A percentile compares a stretch with the other conserved stretches of the same genome.
Evolutionary conservation across 2,888 invertebrate genomes (phyloP).

Genomic region (Branchellion lobata): DNA sequence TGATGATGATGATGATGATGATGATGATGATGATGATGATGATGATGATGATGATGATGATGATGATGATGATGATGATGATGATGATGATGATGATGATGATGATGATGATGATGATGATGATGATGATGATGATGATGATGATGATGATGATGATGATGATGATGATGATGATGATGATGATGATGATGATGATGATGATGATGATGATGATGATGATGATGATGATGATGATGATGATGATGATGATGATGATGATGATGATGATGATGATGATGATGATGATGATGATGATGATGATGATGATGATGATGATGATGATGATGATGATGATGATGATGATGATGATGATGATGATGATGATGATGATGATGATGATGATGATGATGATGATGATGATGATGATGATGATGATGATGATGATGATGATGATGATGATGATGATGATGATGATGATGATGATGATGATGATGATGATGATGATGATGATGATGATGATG

Average conservation of each 20-base stretch:
- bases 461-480: slow-evolving; percentile 42
- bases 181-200: slow-evolving; percentile 42
- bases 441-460: slow-evolving; percentile 41
- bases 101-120: slow-evolving; percentile 42
- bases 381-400: slow-evolving; percentile 43
- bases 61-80: slow-evolving; percentile 42
- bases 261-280: slow-evolving; percentile 43
- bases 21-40: slow-evolving; percentile 43
- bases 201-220: slow-evolving; percentile 41
- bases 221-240: slow-evolving; percentile 42
- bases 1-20: slow-evolving; percentile 43
- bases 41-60: slow-evolving; percentile 42
- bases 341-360: slow-evolving; percentile 42
- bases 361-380: slow-evolving; percentile 43
- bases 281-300: slow-evolving; percentile 42
- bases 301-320: slow-evolving; percentile 42
- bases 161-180: slow-evolving; percentile 42
- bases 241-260: slow-evolving; percentile 43
- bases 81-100: slow-evolving; percentile 41
- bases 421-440: slow-evolving; percentile 42
- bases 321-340: slow-evolving; percentile 41
- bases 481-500: slow-evolving; percentile 43
- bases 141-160: slow-evolving; percentile 43
- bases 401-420: slow-evolving; percentile 42
- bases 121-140: slow-evolving; percentile 43